Percentiles rank a stretch among this genome's conserved stretches.
Evolutionary conservation across 53 echinoderm and acorn worm genomes (phyloP).

Genomic region (Crossaster papposus): DNA sequence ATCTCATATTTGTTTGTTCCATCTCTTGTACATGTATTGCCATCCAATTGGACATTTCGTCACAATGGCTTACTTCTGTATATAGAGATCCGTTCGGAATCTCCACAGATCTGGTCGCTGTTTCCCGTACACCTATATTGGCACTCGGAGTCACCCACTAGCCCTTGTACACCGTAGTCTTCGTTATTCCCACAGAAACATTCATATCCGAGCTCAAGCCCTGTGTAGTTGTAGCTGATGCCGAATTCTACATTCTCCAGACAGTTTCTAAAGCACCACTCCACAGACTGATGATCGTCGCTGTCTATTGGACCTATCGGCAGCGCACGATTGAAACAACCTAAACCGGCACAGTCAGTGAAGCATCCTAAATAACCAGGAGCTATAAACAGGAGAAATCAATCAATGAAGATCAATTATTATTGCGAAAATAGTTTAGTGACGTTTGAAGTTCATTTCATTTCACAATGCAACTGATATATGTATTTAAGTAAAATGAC

Average conservation of each 20-base stretch:
- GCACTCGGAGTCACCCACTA: background rate
- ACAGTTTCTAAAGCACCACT: slow-evolving; percentile 6
- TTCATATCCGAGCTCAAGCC: background rate
- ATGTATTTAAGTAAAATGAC: too few relatives aligned
- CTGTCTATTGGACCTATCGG: background rate
- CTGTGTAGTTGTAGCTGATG: background rate
- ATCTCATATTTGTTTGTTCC: too few relatives aligned
- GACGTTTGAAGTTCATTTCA: too few relatives aligned
- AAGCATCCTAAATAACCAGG: slow-evolving; percentile 32
- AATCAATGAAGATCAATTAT: too few relatives aligned
- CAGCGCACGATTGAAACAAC: background rate
- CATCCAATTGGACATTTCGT: too few relatives aligned
- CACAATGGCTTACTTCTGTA: slow-evolving; percentile 10
- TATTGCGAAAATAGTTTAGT: too few relatives aligned
- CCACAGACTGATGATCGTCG: background rate
- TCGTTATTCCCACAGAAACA: slow-evolving; percentile 24
- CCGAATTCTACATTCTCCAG: background rate
- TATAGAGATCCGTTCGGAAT: background rate
- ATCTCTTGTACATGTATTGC: too few relatives aligned
- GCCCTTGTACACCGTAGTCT: background rate
- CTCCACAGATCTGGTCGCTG: slow-evolving; percentile 9
- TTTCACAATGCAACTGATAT: too few relatives aligned
- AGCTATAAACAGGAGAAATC: background rate
- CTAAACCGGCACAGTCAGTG: background rate
- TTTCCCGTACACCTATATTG: background rate